Conservation (phyloP, 2,888 invertebrate genomes). For the Carcina quercana region DNA sequence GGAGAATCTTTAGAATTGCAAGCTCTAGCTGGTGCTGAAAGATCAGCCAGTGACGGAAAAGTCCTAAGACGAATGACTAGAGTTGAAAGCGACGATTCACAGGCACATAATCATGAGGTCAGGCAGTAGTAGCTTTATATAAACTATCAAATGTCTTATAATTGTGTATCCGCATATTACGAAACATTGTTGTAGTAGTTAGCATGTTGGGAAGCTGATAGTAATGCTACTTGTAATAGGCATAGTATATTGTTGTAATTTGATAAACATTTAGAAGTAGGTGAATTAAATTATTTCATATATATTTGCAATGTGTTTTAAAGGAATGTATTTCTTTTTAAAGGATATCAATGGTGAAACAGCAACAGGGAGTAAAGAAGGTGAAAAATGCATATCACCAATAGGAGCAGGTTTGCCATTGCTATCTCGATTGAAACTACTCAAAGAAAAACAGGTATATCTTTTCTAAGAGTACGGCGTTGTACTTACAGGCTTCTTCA, state of each 20-base stretch:
- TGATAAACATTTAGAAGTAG: too few species aligned
- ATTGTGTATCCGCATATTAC: too few species aligned
- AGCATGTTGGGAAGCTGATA: too few species aligned
- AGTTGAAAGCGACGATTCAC: conserved; percentile 82
- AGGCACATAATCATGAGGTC: conserved; percentile 54
- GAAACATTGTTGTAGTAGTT: too few species aligned
- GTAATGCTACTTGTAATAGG: too few species aligned
- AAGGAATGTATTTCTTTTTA: conserved; percentile 3
- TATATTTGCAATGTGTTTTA: too few species aligned
- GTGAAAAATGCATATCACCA: conserved; percentile 79
- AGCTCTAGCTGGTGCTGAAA: conserved; percentile 52
- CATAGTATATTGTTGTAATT: too few species aligned
- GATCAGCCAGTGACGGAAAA: conserved; percentile 58
- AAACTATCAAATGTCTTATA: not conserved
- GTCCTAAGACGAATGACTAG: conserved; percentile 82
- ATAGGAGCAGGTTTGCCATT: conserved; percentile 90
- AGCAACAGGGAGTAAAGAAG: conserved; percentile 64
- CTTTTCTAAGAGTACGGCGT: not conserved
- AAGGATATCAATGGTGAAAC: conserved; percentile 62
- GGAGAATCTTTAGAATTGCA: conserved; percentile 79
- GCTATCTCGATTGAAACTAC: conserved; percentile 82
- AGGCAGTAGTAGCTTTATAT: too few species aligned
- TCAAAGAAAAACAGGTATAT: conserved; percentile 91
- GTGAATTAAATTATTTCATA: too few species aligned
- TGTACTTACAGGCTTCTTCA: not conserved